A percentile compares a stretch with the other conserved stretches of the same genome.
phyloP scores from a whole-genome alignment of 2,113 vertebrate species.

The Strix uralensis region DNA sequence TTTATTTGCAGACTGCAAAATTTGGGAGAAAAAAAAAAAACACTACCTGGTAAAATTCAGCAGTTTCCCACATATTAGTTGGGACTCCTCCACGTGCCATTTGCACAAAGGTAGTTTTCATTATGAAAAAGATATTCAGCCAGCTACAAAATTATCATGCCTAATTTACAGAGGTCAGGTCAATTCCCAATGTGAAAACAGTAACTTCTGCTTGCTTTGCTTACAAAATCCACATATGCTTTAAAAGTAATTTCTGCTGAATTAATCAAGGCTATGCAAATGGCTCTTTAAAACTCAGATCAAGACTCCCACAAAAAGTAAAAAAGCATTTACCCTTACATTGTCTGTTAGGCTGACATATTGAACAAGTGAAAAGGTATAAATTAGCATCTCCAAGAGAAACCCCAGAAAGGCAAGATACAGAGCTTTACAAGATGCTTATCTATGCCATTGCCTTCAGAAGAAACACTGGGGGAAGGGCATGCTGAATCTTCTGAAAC shows the following conservation, averaged over 20 bases:
- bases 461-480: neutral
- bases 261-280: neutral
- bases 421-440: slow-evolving; percentile 14
- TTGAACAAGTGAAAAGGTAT: neutral
- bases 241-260: neutral
- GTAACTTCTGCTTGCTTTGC: neutral
- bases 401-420: neutral
- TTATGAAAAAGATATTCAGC: neutral
- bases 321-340: neutral
- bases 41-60: neutral
- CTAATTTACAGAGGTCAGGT: neutral
- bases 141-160: neutral
- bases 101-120: neutral
- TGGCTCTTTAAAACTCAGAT: neutral
- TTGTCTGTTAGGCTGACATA: neutral
- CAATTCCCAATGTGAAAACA: neutral
- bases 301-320: neutral
- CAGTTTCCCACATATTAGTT: neutral
- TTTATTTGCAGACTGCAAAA: neutral
- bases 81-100: neutral
- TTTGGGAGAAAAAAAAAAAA: neutral
- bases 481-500: neutral
- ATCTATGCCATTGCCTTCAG: neutral
- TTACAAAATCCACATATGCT: neutral
- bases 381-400: slow-evolving; percentile 44